Conservation (phyloP, 2,888 invertebrate species). For the Leptinotarsa juncta region DNA sequence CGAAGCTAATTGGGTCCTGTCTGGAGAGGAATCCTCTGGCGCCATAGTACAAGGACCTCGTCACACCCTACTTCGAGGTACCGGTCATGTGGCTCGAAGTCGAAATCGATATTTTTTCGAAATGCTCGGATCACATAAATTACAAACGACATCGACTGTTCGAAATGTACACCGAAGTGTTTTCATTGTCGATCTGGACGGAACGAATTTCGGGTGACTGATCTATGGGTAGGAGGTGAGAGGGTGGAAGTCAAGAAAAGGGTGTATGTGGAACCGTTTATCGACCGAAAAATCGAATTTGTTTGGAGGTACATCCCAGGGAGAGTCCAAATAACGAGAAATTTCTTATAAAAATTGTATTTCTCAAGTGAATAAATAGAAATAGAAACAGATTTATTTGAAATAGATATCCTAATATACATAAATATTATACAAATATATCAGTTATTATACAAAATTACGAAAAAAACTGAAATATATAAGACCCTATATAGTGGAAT, state of each 20-base stretch:
- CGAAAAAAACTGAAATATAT: too few relatives aligned
- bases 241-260: background rate
- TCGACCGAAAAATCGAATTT: background rate
- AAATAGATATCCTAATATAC: too few relatives aligned
- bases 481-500: too few relatives aligned
- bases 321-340: too few relatives aligned
- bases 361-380: too few relatives aligned
- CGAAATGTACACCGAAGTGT: slow-evolving; percentile 5
- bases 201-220: slow-evolving; percentile 6
- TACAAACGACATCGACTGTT: background rate
- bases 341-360: too few relatives aligned
- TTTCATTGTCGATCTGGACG: slow-evolving; percentile 8
- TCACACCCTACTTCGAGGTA: slow-evolving; percentile 38
- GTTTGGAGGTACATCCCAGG: background rate
- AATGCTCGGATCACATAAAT: slow-evolving; percentile 13
- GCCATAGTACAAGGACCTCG: slow-evolving; percentile 53
- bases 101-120: slow-evolving; percentile 19
- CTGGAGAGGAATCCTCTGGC: slow-evolving; percentile 58
- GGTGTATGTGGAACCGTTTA: background rate
- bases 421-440: too few relatives aligned
- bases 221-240: slow-evolving; percentile 1
- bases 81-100: slow-evolving; percentile 32
- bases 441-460: too few relatives aligned
- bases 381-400: too few relatives aligned
- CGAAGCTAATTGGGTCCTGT: slow-evolving; percentile 64